phyloP scores from a whole-genome alignment of 2,113 vertebrate genomes.

The Aegithalos caudatus region DNA sequence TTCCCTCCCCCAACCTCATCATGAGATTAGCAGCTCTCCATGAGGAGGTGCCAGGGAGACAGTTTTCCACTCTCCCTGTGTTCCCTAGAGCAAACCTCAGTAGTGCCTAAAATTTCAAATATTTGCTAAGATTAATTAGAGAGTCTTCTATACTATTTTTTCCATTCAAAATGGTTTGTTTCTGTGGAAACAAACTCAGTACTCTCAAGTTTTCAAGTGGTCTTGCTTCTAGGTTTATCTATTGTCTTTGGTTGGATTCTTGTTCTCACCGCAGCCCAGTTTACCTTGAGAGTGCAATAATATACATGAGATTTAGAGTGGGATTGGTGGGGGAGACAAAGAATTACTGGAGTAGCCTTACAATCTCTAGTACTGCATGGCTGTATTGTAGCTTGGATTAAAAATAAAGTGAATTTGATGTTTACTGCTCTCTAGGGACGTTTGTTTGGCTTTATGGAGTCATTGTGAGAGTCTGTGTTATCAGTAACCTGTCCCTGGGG shows the following conservation, averaged over 20 bases:
- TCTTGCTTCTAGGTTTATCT: not conserved
- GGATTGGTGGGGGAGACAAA: not conserved
- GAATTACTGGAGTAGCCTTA: not conserved
- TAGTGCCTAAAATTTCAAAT: not conserved
- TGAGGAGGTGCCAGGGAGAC: not conserved
- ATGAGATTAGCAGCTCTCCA: not conserved
- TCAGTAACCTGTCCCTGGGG: not conserved
- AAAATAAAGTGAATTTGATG: constrained; percentile 2
- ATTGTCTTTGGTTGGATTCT: not conserved
- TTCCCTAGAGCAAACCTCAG: not conserved
- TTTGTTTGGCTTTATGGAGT: not conserved
- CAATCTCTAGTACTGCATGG: not conserved
- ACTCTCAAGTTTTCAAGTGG: not conserved
- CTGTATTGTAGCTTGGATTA: not conserved
- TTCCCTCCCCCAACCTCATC: not conserved
- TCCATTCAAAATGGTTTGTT: not conserved
- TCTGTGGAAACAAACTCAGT: not conserved
- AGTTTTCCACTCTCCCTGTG: not conserved
- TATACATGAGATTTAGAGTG: not conserved
- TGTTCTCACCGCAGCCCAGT: not conserved
- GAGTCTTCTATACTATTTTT: not conserved
- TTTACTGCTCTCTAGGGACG: not conserved
- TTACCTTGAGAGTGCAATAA: not conserved
- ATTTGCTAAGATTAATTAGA: not conserved
- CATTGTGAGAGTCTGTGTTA: not conserved